Evolutionary conservation across 2,797 vertebrate species (phyloP), one percentile per base, ranked within the genome.

Genomic region (Pagetopsis macropterus): DNA sequence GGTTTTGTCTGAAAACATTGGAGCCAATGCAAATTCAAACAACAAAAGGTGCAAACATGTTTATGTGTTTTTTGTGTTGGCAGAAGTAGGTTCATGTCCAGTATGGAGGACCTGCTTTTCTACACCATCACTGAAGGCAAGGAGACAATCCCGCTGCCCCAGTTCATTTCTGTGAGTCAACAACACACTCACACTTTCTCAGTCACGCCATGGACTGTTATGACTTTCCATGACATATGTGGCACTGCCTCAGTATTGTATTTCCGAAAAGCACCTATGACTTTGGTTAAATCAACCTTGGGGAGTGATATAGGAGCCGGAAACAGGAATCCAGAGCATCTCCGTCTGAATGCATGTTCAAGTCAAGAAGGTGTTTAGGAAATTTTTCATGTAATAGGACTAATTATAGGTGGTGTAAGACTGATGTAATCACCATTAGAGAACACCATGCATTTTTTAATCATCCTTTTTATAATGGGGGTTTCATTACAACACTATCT

Each of bases 71-170:
- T 79, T 78, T 79, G 46, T 74, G 65, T 68, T 78, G 27, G 43
- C 81, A 94, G 93, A 74, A 91, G 82, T 19, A 80, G 79, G 60
- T 68, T 93, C 78, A 91, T 95, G 79, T 90, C 93, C 63, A 93
- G 91, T n/a, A 93, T 96, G 72, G 95, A 95, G 64, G 95, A 97
- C 65, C 86, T 97, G 60, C 94, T 98, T 72, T 98, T 97, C 92
- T 97, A 96, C 92, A 95, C 96, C 61, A 94, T 98, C 85, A 96
- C 96, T 1, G 95, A 97, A 68, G 96, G 96, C 86, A 92, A 96
- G 78, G 95, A 97, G 51, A 91, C 78, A 48, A 96, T 97, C 75
- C 94, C 96, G 43, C 83, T 96, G 72, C 91, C 95, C 55, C 95
- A 95, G 76, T 98, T 98, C 87, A 94, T 95, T 64, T 91, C 91